phyloP scores from a whole-genome alignment of 2,888 invertebrate species.

The Oscheius sp. region DNA sequence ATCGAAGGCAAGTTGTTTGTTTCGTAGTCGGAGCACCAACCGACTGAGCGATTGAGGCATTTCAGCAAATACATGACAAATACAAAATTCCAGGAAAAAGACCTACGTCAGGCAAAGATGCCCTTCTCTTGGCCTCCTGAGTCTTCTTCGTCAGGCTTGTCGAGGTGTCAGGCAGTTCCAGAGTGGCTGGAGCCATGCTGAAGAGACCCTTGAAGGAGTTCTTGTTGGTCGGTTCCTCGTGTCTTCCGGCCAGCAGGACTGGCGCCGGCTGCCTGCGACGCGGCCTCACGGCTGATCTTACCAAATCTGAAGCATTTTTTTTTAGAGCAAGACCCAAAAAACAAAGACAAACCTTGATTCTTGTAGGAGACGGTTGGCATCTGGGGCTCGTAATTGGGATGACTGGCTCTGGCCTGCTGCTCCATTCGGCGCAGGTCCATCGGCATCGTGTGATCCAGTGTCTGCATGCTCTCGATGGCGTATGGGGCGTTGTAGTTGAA shows the following conservation, averaged over 20 bases:
- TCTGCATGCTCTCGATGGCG: slow-evolving; percentile 44
- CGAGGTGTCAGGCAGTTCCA: neutral
- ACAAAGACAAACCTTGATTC: slow-evolving; percentile 18
- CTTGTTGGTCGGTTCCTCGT: neutral
- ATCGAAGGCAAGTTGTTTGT: no score
- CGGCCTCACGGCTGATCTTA: neutral
- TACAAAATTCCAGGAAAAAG: no score
- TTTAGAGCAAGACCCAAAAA: no score
- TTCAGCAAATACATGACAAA: no score
- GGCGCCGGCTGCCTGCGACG: neutral
- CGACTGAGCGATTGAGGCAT: no score
- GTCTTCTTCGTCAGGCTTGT: neutral
- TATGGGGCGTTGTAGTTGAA: slow-evolving; percentile 54
- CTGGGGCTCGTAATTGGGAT: neutral
- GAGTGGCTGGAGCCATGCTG: slow-evolving; percentile 36
- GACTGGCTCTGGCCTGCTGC: neutral
- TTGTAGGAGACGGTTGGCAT: slow-evolving; percentile 45
- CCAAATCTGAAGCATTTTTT: neutral
- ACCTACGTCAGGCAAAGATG: neutral
- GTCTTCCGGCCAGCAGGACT: neutral
- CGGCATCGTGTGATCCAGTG: slow-evolving; percentile 47
- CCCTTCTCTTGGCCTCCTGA: no score
- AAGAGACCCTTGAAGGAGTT: slow-evolving; percentile 37
- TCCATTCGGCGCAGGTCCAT: slow-evolving; percentile 43
- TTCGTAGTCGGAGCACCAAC: no score